phyloP scores from a whole-genome alignment of 2,797 vertebrate genomes.

The Chrysocyon brachyurus region DNA sequence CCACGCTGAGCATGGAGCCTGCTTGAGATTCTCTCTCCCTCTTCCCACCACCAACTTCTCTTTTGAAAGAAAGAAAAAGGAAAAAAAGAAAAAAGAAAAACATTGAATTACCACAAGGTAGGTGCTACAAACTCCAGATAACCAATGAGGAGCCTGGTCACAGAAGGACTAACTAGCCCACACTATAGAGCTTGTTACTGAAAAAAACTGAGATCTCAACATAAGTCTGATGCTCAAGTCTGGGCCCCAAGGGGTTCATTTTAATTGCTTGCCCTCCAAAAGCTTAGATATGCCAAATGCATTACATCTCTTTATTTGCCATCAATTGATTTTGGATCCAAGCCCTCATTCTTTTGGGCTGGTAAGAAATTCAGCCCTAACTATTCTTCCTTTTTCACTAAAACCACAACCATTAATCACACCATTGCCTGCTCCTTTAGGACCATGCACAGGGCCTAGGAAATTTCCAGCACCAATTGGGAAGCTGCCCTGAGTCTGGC shows the following conservation, averaged over 20 bases:
- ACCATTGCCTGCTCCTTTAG: neutral
- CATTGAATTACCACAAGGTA: neutral
- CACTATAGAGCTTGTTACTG: rapidly evolving
- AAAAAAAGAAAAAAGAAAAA: neutral
- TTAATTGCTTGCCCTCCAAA: neutral
- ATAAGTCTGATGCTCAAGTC: neutral
- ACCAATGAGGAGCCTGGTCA: neutral
- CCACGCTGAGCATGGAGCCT: neutral
- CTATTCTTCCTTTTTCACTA: neutral
- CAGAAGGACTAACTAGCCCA: too few species aligned
- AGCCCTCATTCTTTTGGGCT: neutral
- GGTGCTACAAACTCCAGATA: neutral
- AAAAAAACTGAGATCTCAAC: neutral
- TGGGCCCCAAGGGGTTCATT: neutral
- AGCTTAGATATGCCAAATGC: neutral
- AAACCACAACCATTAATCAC: neutral
- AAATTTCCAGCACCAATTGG: neutral
- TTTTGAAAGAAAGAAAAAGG: too few species aligned
- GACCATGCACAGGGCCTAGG: neutral
- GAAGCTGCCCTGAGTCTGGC: neutral
- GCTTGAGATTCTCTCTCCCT: neutral
- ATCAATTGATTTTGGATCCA: neutral
- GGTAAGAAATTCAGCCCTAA: neutral
- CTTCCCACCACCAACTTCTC: neutral
- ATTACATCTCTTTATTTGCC: neutral